Conservation (phyloP, 2,797 vertebrate species). For the Trichosurus vulpecula region DNA sequence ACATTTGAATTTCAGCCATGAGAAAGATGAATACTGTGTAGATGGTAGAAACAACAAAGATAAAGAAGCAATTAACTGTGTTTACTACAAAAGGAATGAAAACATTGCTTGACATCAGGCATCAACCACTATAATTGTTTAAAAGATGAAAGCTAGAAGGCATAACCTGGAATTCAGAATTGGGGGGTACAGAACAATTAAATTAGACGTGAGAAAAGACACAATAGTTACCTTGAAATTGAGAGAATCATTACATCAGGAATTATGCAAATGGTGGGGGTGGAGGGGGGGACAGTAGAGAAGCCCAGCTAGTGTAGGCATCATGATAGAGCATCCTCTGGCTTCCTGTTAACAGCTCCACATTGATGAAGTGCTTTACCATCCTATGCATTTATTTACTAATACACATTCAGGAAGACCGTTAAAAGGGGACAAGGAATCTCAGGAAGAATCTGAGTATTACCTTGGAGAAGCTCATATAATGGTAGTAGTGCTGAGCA, state of each 20-base stretch:
- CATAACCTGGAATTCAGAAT: conserved; percentile 37
- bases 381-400: conserved; percentile 51
- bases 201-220: conserved; percentile 20
- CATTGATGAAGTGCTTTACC: conserved; percentile 62
- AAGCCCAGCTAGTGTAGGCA: conserved; percentile 3
- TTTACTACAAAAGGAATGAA: conserved; percentile 48
- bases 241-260: conserved; percentile 48
- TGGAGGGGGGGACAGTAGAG: conserved; percentile 5
- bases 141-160: conserved; percentile 13
- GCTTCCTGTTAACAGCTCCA: conserved; percentile 65
- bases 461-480: neutral
- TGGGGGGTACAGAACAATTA: conserved; percentile 40
- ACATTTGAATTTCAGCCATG: conserved; percentile 70
- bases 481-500: neutral
- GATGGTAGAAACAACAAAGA: conserved; percentile 48
- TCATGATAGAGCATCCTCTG: conserved; percentile 49
- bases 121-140: conserved; percentile 31
- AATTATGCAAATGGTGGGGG: conserved; percentile 43
- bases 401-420: conserved; percentile 56
- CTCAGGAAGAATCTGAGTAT: neutral
- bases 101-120: conserved; percentile 16
- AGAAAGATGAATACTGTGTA: conserved; percentile 55
- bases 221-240: conserved; percentile 38
- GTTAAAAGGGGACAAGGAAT: neutral
- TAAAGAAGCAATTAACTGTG: conserved; percentile 63